A percentile compares a stretch with the other conserved stretches of the same genome.
Conservation (phyloP, 2,113 vertebrate genomes). For the Pycnonotus jocosus region DNA sequence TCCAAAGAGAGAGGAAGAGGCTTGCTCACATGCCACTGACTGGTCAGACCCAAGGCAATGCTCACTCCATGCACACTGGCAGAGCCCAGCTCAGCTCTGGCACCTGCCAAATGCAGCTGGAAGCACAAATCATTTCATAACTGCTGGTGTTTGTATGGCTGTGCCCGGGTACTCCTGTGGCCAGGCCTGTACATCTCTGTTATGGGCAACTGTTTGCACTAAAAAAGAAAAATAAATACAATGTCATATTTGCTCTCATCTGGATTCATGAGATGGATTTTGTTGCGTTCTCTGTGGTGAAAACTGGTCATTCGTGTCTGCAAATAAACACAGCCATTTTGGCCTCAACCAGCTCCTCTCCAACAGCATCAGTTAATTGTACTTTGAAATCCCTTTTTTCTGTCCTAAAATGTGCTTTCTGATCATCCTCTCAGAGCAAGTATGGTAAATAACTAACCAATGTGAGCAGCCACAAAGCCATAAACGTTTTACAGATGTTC, state of each 20-base stretch:
- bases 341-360: constrained; percentile 22
- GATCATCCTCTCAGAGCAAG: constrained; percentile 16
- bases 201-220: constrained; percentile 26
- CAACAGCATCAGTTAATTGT: constrained; percentile 49
- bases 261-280: constrained; percentile 46
- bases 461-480: background rate
- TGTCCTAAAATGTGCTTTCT: constrained; percentile 22
- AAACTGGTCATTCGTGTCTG: constrained; percentile 33
- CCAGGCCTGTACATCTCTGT: constrained; percentile 38
- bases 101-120: constrained; percentile 33
- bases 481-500: constrained; percentile 35
- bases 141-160: constrained; percentile 8
- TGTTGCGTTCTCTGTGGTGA: background rate
- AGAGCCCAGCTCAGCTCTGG: background rate
- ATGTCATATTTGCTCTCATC: constrained; percentile 32
- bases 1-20: background rate
- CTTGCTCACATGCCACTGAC: background rate
- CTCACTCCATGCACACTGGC: background rate
- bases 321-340: constrained; percentile 45
- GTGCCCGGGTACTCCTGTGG: background rate
- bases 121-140: constrained; percentile 35
- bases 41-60: background rate
- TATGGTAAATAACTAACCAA: constrained; percentile 24
- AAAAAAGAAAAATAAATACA: background rate
- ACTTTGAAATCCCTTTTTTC: constrained; percentile 26